Conservation (phyloP, 2,113 vertebrate genomes). For the Macaca mulatta region DNA sequence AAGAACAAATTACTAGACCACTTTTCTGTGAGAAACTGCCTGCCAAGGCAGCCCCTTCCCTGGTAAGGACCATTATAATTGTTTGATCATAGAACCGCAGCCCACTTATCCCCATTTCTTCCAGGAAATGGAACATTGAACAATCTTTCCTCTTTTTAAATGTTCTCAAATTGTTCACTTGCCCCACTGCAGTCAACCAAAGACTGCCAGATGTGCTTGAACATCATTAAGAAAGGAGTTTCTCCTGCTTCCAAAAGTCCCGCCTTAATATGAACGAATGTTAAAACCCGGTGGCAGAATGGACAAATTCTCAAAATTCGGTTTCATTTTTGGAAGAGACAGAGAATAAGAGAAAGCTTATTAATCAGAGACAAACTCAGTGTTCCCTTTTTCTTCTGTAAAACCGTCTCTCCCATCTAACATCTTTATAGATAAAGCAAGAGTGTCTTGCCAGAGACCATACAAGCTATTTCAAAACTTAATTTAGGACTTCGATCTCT, state of each 20-base stretch:
- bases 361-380: background rate
- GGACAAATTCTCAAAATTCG: too few relatives aligned
- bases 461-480: conserved; percentile 11
- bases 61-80: background rate
- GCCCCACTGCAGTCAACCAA: background rate
- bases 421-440: background rate
- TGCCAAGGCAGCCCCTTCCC: background rate
- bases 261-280: background rate
- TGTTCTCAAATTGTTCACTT: background rate
- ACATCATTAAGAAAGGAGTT: background rate
- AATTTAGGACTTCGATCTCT: conserved; percentile 39
- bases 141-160: background rate
- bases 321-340: too few relatives aligned
- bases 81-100: background rate
- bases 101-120: background rate
- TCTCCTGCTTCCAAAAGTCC: background rate
- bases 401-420: background rate
- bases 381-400: background rate
- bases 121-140: background rate
- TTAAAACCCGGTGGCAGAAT: too few relatives aligned
- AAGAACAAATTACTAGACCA: background rate
- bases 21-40: background rate
- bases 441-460: background rate
- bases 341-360: too few relatives aligned
- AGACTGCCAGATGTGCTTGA: background rate